Conservation (phyloP, 2,888 invertebrate genomes). For the Operophtera brumata region DNA sequence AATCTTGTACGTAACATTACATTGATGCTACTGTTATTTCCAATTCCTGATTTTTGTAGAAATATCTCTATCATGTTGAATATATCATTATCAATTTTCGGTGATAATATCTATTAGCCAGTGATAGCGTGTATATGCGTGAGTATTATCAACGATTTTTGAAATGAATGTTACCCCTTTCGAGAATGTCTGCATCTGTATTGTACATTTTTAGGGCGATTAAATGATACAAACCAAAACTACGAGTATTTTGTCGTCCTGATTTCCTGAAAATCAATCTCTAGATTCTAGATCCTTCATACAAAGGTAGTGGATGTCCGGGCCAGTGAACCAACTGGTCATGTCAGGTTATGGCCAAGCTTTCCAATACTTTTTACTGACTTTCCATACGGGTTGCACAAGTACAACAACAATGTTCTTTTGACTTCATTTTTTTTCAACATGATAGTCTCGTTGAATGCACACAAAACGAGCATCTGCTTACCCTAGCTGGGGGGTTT, state of each 20-base stretch:
- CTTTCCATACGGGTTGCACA: too few species aligned
- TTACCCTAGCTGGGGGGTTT: too few species aligned
- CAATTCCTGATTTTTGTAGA: slow-evolving; percentile 75
- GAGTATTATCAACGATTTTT: slow-evolving; percentile 71
- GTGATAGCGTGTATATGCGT: slow-evolving; percentile 67
- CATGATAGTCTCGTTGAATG: too few species aligned
- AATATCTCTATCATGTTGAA: slow-evolving; percentile 65
- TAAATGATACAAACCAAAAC: slow-evolving; percentile 72
- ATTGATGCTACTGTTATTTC: slow-evolving; percentile 68
- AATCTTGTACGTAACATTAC: slow-evolving; percentile 73
- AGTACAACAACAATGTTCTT: too few species aligned
- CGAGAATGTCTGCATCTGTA: slow-evolving; percentile 75
- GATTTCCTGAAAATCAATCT: slow-evolving; percentile 24
- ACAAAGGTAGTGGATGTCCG: neutral
- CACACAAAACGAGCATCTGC: too few species aligned
- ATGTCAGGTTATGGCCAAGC: too few species aligned
- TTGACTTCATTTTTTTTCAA: too few species aligned
- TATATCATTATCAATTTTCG: slow-evolving; percentile 54
- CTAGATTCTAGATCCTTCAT: too few species aligned
- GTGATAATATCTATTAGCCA: slow-evolving; percentile 69
- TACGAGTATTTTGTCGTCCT: slow-evolving; percentile 37
- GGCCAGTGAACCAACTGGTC: too few species aligned
- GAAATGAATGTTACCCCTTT: slow-evolving; percentile 56
- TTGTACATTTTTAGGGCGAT: slow-evolving; percentile 79
- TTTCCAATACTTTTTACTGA: too few species aligned